phyloP scores from a whole-genome alignment of 2,888 invertebrate species.

The Neuroscelio doddi region DNA sequence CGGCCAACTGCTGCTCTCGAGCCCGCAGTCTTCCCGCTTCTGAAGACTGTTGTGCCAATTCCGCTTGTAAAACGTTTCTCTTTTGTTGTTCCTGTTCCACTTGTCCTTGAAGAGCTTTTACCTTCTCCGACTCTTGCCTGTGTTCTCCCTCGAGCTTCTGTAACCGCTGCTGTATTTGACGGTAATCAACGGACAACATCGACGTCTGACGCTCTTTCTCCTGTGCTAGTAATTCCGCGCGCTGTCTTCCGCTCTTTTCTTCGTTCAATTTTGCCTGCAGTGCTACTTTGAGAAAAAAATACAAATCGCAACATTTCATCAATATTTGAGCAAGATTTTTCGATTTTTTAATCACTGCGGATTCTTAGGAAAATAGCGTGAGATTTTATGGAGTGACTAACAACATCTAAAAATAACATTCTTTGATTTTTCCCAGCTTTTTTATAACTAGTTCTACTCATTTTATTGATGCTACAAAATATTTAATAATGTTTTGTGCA shows the following conservation, averaged over 20 bases:
- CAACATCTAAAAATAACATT: no score
- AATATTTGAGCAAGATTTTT: no score
- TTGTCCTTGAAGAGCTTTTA: conserved; percentile 86
- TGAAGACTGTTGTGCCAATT: conserved; percentile 81
- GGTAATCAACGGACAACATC: conserved; percentile 94
- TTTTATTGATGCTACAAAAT: no score
- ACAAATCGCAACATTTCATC: no score
- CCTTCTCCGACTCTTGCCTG: conserved; percentile 88
- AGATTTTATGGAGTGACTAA: no score
- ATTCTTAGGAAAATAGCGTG: no score
- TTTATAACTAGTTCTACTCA: no score
- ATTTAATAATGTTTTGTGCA: no score
- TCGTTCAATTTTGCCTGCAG: conserved; percentile 93
- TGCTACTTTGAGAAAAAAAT: conserved; percentile 75
- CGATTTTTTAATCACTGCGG: no score
- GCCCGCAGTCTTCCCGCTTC: conserved; percentile 82
- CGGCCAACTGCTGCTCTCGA: conserved; percentile 81
- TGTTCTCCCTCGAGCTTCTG: conserved; percentile 94
- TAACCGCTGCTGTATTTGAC: conserved; percentile 92
- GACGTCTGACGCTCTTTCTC: conserved; percentile 96
- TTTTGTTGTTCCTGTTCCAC: conserved; percentile 94
- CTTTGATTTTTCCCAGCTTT: no score
- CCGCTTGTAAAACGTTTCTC: conserved; percentile 86
- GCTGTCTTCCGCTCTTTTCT: conserved; percentile 89
- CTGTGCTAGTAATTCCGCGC: conserved; percentile 89